phyloP scores from a whole-genome alignment of 2,888 invertebrate species.

The Pedicia rivosa region DNA sequence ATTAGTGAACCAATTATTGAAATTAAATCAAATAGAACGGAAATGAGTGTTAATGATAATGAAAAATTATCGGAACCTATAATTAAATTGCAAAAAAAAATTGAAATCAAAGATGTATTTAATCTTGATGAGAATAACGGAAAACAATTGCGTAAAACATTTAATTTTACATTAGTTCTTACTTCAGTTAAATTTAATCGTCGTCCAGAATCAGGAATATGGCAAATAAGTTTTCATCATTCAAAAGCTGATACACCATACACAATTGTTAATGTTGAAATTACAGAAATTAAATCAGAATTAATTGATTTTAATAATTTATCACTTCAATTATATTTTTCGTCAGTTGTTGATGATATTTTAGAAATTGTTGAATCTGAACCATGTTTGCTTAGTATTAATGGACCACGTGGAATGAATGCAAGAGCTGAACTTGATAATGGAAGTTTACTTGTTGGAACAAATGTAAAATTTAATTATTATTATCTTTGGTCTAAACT shows the following conservation, averaged over 20 bases:
- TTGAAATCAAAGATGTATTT: no score
- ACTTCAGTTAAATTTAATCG: slow-evolving; percentile 11
- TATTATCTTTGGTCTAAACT: background rate
- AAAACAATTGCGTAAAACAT: slow-evolving; percentile 11
- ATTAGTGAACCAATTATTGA: no score
- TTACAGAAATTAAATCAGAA: slow-evolving; percentile 10
- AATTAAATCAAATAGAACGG: no score
- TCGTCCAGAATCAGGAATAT: slow-evolving; percentile 13
- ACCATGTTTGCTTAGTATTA: slow-evolving; percentile 11
- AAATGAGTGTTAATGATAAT: no score
- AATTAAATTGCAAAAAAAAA: no score
- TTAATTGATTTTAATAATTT: slow-evolving; percentile 13
- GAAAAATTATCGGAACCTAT: no score
- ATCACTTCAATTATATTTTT: slow-evolving; percentile 12
- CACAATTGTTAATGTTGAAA: slow-evolving; percentile 12
- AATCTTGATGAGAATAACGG: no score
- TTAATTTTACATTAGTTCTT: slow-evolving; percentile 12
- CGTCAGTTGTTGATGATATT: slow-evolving; percentile 11
- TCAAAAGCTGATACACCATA: slow-evolving; percentile 12
- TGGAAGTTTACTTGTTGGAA: slow-evolving; percentile 10
- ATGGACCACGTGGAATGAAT: slow-evolving; percentile 12
- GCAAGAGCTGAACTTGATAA: slow-evolving; percentile 13
- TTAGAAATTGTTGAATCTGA: slow-evolving; percentile 12
- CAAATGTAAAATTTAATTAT: slow-evolving; percentile 5
- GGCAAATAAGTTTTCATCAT: slow-evolving; percentile 14